Base-by-base conservation (phyloP, 2,888 invertebrate genomes). In the Callimorpha dominula region DNA sequence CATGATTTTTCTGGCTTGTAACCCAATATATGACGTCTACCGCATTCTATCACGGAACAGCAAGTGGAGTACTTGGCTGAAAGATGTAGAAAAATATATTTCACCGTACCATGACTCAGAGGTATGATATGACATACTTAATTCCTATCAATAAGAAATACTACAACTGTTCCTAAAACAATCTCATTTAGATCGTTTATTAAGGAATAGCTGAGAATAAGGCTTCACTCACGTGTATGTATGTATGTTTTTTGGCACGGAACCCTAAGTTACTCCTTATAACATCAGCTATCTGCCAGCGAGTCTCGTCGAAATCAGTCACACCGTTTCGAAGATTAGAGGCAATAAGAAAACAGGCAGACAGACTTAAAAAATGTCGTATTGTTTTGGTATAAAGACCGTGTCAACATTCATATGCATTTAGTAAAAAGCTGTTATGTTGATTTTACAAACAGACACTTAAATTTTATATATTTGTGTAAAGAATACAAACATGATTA, bases 1-100 rank as follows among this genome's bases (percentile, higher is more conserved):
- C 14, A 87, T 98, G 12, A 96, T 97, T 57, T 97, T 98, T 82
- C 88, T 97, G 31, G 97, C 97, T 0, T 96, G 95, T 57, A 97
- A 97, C 87, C 96, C 97, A 0, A 96, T 97, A 7, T 98, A 96
- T 86, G 96, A 97, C 50, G 96, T 97, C 0, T 98, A 97, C 87
- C 94, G 97, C 54, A 92, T 92, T 31, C 88, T 98, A 73, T 94
- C 97, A 0, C 81, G 85, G n/a, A 85, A 82, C 46, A 79, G 81
- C 2, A 95, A 95, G 81, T 98, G 97, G 97, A 91, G 93, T 49
- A 82, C 89, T 1, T 97, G 97, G 86, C 97, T 97, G 96, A 92
- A 96, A 87, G 97, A 97, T 85, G 96, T 96, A 6, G 93, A 96
- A 69, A 96, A 96, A 76, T 97, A 95, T 86, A 95, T 97, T 40